These are phyloP conservation scores for Hippocampus kuda DNA, from an alignment of 2,797 vertebrate species.

Conservation along the genomic window DNA sequence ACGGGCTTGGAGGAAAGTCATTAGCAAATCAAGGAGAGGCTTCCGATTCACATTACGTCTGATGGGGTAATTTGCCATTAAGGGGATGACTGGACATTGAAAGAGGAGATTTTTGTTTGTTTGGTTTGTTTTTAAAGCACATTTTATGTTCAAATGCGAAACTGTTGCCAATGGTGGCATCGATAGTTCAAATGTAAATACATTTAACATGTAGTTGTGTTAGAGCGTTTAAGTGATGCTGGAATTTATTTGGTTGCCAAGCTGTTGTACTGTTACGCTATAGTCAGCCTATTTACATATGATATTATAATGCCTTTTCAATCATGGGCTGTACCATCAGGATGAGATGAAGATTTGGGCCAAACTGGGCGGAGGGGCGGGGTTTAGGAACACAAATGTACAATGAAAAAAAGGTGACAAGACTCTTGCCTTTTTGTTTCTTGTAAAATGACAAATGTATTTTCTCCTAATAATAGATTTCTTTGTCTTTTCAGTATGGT, in stretches of 20 bases:
- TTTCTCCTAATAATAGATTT: not conserved
- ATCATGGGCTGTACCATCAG: not conserved
- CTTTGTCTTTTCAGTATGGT: not conserved
- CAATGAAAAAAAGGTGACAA: not conserved
- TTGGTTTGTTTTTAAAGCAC: not conserved
- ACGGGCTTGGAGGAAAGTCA: constrained; percentile 12
- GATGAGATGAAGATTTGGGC: not conserved
- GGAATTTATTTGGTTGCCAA: constrained; percentile 22
- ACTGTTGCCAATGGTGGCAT: not conserved
- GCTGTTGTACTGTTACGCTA: constrained; percentile 21
- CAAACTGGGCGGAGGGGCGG: not conserved
- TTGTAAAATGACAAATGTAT: not conserved
- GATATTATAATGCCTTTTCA: constrained; percentile 20
- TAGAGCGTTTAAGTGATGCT: constrained; percentile 13
- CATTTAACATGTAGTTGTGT: constrained; percentile 13
- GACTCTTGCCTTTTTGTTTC: not conserved
- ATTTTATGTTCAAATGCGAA: not conserved
- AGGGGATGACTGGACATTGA: constrained; percentile 9
- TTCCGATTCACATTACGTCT: constrained; percentile 12
- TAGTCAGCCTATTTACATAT: constrained; percentile 10
- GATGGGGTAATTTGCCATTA: constrained; percentile 13
- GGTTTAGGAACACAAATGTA: not conserved
- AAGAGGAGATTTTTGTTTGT: not conserved
- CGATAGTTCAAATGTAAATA: constrained; percentile 18
- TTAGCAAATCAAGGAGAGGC: constrained; percentile 13